Percentiles rank a stretch among this genome's conserved stretches.
These are phyloP conservation scores for Nasonia oneida DNA, from an alignment of 2,888 invertebrate genomes.

Conservation along the genomic window DNA sequence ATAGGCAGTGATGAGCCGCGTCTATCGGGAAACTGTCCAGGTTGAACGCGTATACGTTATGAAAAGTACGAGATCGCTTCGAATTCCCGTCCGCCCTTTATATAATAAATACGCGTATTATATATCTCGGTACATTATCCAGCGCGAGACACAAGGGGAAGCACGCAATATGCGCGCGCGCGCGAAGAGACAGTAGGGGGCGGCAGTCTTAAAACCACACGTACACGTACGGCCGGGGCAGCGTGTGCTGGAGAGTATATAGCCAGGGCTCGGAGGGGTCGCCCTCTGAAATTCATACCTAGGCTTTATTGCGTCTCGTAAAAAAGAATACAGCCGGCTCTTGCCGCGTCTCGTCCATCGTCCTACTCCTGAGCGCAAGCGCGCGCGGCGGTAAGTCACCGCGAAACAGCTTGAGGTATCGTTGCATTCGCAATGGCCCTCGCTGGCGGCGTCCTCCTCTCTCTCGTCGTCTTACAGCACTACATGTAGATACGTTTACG, in stretches of 20 bases:
- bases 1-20: no score
- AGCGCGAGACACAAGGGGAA: background rate
- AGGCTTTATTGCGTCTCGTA: conserved; percentile 61
- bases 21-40: no score
- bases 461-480: background rate
- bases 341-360: conserved; percentile 37
- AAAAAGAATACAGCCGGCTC: conserved; percentile 58
- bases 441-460: background rate
- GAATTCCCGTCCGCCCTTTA: no score
- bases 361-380: background rate
- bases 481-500: background rate
- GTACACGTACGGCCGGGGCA: background rate
- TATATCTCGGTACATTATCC: background rate
- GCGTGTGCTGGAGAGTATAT: background rate
- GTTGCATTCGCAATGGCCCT: conserved; percentile 59
- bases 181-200: background rate
- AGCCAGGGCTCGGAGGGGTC: background rate
- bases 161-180: conserved; percentile 1
- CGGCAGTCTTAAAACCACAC: conserved; percentile 53
- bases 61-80: no score
- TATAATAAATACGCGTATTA: no score
- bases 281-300: conserved; percentile 60
- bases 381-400: conserved; percentile 57
- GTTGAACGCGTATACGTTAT: no score
- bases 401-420: conserved; percentile 63